Conservation (phyloP, 2,113 vertebrate species). For the Rousettus leschenaultii region DNA sequence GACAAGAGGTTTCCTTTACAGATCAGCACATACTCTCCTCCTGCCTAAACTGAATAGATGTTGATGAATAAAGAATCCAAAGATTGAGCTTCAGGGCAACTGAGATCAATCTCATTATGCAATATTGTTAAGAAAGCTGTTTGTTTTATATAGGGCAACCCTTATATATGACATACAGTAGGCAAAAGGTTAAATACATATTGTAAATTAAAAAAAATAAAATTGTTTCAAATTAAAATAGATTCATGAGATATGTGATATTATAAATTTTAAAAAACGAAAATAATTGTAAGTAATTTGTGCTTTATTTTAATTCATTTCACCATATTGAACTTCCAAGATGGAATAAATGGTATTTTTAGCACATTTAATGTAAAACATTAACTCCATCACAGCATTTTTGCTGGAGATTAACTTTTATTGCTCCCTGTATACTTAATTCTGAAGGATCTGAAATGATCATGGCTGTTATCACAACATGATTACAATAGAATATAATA, state of each 20-base stretch:
- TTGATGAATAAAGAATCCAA: slow-evolving; percentile 68
- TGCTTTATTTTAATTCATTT: slow-evolving; percentile 47
- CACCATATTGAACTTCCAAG: slow-evolving; percentile 18
- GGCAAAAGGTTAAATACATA: slow-evolving; percentile 70
- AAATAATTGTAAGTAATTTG: background rate
- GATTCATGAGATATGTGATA: slow-evolving; percentile 31
- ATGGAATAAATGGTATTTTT: slow-evolving; percentile 45
- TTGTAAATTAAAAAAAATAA: slow-evolving; percentile 62
- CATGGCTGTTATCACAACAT: background rate
- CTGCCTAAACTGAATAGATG: slow-evolving; percentile 36
- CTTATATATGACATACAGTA: slow-evolving; percentile 52
- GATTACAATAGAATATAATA: background rate
- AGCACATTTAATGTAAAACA: slow-evolving; percentile 17
- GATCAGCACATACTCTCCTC: background rate
- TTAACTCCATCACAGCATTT: background rate
- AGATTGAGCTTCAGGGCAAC: slow-evolving; percentile 46
- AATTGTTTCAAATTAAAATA: slow-evolving; percentile 60
- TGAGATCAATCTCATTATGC: slow-evolving; percentile 64
- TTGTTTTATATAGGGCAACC: slow-evolving; percentile 41
- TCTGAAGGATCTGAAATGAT: background rate
- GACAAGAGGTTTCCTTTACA: slow-evolving; percentile 5
- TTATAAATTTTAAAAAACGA: background rate
- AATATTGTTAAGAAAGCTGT: slow-evolving; percentile 68
- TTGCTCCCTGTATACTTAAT: background rate
- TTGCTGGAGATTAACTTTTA: background rate